Conservation (phyloP, 37 sponge, comb jelly and placozoan species). For the Cliona cf. orientalis region DNA sequence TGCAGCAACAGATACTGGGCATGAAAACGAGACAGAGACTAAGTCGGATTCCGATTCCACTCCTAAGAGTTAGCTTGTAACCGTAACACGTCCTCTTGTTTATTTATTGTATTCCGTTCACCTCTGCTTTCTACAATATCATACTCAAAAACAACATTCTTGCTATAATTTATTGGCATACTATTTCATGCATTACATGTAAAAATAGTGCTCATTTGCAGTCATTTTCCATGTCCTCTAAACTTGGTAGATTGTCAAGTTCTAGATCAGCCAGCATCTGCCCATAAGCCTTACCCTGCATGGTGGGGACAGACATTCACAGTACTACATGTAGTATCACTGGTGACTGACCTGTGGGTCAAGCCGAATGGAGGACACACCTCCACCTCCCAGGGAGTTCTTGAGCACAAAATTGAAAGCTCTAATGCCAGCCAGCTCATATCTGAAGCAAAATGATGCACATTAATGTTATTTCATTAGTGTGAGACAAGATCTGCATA, state of each 20-base stretch:
- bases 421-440: constrained; percentile 86
- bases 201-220: not conserved
- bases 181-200: not conserved
- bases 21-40: not conserved
- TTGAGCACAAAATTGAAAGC: constrained; percentile 94
- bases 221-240: constrained; percentile 6
- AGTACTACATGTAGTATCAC: not conserved
- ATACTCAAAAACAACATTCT: too few relatives aligned
- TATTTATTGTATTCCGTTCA: constrained; percentile 23
- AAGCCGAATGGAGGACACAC: constrained; percentile 83
- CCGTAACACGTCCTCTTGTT: not conserved
- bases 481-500: too few relatives aligned
- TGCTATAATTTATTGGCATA: too few relatives aligned
- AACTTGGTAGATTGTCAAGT: not conserved
- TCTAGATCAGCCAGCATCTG: constrained; percentile 84
- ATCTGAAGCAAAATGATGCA: constrained; percentile 71
- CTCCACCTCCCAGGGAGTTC: constrained; percentile 93
- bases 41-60: constrained; percentile 10
- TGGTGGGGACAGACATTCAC: not conserved
- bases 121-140: too few relatives aligned
- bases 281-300: constrained; percentile 86
- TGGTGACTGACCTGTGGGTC: constrained; percentile 87
- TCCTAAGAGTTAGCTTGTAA: not conserved
- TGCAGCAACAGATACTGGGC: constrained; percentile 2
- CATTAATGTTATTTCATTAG: not conserved